A percentile compares a stretch with the other conserved stretches of the same genome.
Evolutionary conservation across 2,113 vertebrate species (phyloP).

Genomic region (Thomomys bottae): DNA sequence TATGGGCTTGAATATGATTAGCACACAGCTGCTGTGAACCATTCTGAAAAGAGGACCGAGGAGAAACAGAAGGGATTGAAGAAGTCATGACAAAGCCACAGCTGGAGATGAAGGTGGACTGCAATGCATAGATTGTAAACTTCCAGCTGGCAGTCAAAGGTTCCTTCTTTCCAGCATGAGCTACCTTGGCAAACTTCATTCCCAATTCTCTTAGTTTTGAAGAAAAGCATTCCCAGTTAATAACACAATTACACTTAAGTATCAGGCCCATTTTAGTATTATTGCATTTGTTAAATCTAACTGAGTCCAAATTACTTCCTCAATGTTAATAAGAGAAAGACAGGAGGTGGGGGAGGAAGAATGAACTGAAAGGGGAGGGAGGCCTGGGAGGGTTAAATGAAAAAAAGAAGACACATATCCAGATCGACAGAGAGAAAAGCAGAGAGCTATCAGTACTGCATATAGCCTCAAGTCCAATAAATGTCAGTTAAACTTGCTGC

Average conservation of each 20-base stretch:
- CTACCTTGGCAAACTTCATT: conserved; percentile 67
- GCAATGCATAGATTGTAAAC: neutral
- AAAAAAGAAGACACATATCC: neutral
- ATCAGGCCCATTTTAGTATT: conserved; percentile 82
- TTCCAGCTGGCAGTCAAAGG: conserved; percentile 7
- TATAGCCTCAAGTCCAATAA: conserved; percentile 81
- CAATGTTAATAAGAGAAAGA: conserved; percentile 79
- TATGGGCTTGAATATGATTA: neutral
- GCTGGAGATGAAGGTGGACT: neutral
- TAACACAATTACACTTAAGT: conserved; percentile 80
- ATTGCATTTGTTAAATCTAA: conserved; percentile 83
- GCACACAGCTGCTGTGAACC: neutral
- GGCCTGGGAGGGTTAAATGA: neutral
- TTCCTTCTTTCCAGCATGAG: neutral
- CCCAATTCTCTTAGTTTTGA: conserved; percentile 77
- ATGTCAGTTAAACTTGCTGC: conserved; percentile 86
- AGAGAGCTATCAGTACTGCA: conserved; percentile 58
- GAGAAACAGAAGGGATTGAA: neutral
- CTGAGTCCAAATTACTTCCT: conserved; percentile 85
- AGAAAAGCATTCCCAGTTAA: conserved; percentile 79
- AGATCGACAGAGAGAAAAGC: conserved; percentile 24
- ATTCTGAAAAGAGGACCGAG: neutral
- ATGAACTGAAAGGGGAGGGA: neutral
- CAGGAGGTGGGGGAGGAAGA: conserved; percentile 26
- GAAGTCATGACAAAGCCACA: neutral